These are phyloP conservation scores for Oophaga pumilio DNA, from an alignment of 2,113 vertebrate species.

Conservation along the genomic window DNA sequence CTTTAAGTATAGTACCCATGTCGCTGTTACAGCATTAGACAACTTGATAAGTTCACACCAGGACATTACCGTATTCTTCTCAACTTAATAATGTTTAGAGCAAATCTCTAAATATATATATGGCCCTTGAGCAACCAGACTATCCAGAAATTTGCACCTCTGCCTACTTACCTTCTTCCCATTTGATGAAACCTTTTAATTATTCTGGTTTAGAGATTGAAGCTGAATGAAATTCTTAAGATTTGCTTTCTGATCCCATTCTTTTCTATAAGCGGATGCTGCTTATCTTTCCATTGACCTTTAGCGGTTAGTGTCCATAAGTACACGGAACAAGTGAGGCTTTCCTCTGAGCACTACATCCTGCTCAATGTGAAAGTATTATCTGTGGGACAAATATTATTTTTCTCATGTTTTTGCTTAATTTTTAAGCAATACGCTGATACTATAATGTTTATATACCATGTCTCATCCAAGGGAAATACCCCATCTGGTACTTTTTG, in stretches of 20 bases:
- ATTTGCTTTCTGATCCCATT: neutral
- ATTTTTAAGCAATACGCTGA: neutral
- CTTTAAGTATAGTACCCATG: too few species aligned
- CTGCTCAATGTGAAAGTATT: neutral
- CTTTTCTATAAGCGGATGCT: slow-evolving; percentile 34
- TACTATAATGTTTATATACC: neutral
- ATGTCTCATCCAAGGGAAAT: neutral
- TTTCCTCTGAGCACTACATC: slow-evolving; percentile 1
- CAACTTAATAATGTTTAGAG: too few species aligned
- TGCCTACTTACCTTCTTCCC: neutral
- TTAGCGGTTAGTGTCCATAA: slow-evolving; percentile 10
- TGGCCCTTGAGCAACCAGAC: neutral
- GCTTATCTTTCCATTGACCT: slow-evolving; percentile 49
- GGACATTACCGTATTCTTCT: too few species aligned
- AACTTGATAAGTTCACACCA: too few species aligned
- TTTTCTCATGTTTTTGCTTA: neutral
- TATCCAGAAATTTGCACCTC: neutral
- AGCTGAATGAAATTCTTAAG: neutral
- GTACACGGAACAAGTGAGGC: slow-evolving; percentile 5
- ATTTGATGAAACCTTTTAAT: neutral
- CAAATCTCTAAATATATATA: neutral
- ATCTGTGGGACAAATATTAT: neutral
- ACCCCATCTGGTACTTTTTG: neutral
- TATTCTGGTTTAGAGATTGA: neutral
- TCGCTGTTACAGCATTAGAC: too few species aligned